Conservation (phyloP, 2,888 invertebrate species). For the Pyrochroa serraticornis region DNA sequence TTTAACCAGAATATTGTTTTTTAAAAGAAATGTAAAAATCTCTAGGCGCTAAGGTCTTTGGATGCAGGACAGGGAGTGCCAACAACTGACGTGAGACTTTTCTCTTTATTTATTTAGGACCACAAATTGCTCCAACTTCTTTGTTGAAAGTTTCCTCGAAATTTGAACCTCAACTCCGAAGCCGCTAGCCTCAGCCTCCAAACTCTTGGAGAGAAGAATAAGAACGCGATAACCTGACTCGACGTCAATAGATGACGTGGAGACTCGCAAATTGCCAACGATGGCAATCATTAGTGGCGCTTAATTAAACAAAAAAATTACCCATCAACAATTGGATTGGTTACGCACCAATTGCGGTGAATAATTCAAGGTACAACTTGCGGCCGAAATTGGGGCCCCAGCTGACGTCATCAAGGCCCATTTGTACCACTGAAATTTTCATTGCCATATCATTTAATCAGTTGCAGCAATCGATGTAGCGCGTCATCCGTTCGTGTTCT, state of each 20-base stretch:
- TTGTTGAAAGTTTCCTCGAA: no score
- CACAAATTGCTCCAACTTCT: no score
- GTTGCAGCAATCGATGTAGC: conserved; percentile 20
- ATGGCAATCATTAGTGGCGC: conserved; percentile 3
- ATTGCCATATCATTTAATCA: conserved; percentile 14
- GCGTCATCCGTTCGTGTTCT: conserved; percentile 4
- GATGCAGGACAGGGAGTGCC: no score
- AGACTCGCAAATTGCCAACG: not conserved
- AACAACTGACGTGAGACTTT: no score
- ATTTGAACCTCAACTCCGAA: no score
- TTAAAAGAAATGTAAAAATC: no score
- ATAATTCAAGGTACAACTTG: conserved; percentile 6
- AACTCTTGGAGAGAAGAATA: no score
- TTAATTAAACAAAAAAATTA: conserved; percentile 15
- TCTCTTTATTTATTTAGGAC: no score
- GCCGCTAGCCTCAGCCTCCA: no score
- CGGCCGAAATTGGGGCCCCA: no score
- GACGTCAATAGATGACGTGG: conserved; percentile 18
- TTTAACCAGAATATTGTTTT: no score
- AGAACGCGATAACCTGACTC: conserved; percentile 2
- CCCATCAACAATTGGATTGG: not conserved
- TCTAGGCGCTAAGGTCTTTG: no score
- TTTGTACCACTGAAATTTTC: not conserved
- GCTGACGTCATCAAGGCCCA: conserved; percentile 4
- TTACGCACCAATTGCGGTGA: not conserved